Percentiles rank a stretch among this genome's conserved stretches.
Evolutionary conservation across 1,140 invertebrate species (phyloP).

Genomic region (Drosophila trapezifrons): DNA sequence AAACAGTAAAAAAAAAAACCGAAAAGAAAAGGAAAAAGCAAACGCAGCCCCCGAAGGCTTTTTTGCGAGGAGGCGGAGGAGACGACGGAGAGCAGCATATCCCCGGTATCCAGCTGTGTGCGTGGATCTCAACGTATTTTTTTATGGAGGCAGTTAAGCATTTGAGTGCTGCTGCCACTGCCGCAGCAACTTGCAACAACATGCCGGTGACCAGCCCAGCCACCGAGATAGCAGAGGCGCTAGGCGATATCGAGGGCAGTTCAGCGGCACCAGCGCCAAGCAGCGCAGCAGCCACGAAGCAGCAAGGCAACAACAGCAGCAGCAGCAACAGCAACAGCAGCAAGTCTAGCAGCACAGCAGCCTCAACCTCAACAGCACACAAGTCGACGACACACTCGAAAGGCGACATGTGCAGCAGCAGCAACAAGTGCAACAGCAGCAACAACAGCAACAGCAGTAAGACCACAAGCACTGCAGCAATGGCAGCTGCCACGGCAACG

Average conservation of each 20-base stretch:
- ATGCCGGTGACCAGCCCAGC: conserved; percentile 30
- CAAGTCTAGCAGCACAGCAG: conserved; percentile 16
- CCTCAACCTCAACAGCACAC: conserved; percentile 5
- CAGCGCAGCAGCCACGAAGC: conserved; percentile 14
- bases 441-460: conserved; percentile 28
- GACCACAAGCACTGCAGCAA: conserved; percentile 56
- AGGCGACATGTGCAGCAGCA: conserved; percentile 9
- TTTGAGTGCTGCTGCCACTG: conserved; percentile 72
- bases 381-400: conserved; percentile 1
- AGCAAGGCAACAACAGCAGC: conserved; percentile 18
- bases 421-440: conserved; percentile 10
- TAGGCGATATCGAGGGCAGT: conserved; percentile 28
- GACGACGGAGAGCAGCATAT: neutral
- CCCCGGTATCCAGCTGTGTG: conserved; percentile 75
- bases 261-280: conserved; percentile 11
- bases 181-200: conserved; percentile 36
- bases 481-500: conserved; percentile 66
- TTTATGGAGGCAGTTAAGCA: conserved; percentile 78
- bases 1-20: conserved; percentile 80
- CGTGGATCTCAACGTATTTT: conserved; percentile 65
- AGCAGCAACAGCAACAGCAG: conserved; percentile 8
- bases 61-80: conserved; percentile 16
- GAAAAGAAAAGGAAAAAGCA: conserved; percentile 32
- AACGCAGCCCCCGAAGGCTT: conserved; percentile 42
- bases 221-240: conserved; percentile 18